Base-by-base conservation (phyloP, 2,113 vertebrate genomes). In the Pardalotus punctatus region DNA sequence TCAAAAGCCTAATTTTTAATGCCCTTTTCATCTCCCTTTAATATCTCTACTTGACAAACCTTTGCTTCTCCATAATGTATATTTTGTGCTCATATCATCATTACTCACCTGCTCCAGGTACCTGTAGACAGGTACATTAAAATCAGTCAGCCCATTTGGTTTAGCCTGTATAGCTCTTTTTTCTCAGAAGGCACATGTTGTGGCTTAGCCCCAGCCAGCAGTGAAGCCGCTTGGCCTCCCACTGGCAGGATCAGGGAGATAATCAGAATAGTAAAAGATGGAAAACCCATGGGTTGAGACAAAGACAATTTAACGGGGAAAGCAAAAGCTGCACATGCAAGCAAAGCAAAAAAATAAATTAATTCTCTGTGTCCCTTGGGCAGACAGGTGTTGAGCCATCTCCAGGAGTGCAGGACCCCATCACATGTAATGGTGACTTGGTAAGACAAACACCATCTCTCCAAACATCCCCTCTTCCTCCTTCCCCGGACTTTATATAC, bases 41-140 rank as follows among this genome's bases (percentile, higher is more conserved):
- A 38, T 72, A 19, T 11, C 5, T 85, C 17, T 61, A 12, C 20
- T 82, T 53, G 20, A 25, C 22, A 90, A 62, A 60, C 6, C 11
- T 67, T 69, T 11, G 12, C 20, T 60, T 54, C 17, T 69, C 28
- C 12, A 15, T 69, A 65, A 56, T 14, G 45, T 31, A 25, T 71
- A 81, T 28, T 7, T 0, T 33, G 6, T 0, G 0, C 14, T 27
- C 9, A 19, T 74, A n/a, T 8, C 43, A 11, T 5, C 1, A 0
- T 67, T 67, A 36, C 28, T 71, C 19, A 58, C 50, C 38, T 70
- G 5, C 21, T 28, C 13, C 14, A 24, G 28, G 20, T 72, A 54
- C 35, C 43, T 73, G 20, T 31, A 45, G 35, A 25, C 20, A 62
- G 12, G 11, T 66, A 67, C 5, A 22, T 74, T 40, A 64, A 91